These are phyloP conservation scores for Zoanthus gigantus DNA, from an alignment of 92 coral and sea anemone genomes.

Conservation along the genomic window DNA sequence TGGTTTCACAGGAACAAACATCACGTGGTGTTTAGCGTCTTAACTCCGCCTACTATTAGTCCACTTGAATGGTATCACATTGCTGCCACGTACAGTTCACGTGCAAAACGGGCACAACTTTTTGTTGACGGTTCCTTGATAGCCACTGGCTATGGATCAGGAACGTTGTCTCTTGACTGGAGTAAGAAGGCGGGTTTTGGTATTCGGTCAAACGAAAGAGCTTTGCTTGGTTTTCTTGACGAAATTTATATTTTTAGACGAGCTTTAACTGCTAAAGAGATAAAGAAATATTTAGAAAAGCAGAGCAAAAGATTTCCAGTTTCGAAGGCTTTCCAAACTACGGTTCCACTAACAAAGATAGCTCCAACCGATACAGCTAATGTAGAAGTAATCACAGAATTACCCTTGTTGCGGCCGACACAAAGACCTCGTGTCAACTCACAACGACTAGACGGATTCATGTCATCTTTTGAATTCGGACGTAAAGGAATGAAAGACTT, in stretches of 20 bases:
- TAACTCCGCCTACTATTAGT: conserved; percentile 71
- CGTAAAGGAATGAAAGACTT: neutral
- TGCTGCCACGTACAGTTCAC: conserved; percentile 90
- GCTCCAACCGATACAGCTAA: conserved; percentile 27
- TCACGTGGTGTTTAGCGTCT: conserved; percentile 72
- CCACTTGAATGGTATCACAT: conserved; percentile 92
- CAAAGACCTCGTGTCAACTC: neutral
- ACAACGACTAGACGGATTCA: conserved; percentile 27
- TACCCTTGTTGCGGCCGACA: neutral
- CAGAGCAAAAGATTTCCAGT: neutral
- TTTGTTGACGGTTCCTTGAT: conserved; percentile 80
- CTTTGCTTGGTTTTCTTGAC: conserved; percentile 80
- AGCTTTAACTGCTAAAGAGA: conserved; percentile 74
- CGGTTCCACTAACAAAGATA: neutral
- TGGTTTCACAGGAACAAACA: conserved; percentile 91
- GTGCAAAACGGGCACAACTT: conserved; percentile 77
- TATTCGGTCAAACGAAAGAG: conserved; percentile 64
- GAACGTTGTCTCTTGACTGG: conserved; percentile 89
- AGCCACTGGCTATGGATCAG: conserved; percentile 81
- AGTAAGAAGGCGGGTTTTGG: conserved; percentile 86
- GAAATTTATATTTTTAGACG: conserved; percentile 91
- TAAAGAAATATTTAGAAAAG: conserved; percentile 71
- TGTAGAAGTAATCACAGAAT: conserved; percentile 22
- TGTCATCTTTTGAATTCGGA: conserved; percentile 32
- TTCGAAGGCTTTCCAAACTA: neutral